These are phyloP conservation scores for Amblyjoppa proteus DNA, from an alignment of 2,888 invertebrate species.

Conservation along the genomic window DNA sequence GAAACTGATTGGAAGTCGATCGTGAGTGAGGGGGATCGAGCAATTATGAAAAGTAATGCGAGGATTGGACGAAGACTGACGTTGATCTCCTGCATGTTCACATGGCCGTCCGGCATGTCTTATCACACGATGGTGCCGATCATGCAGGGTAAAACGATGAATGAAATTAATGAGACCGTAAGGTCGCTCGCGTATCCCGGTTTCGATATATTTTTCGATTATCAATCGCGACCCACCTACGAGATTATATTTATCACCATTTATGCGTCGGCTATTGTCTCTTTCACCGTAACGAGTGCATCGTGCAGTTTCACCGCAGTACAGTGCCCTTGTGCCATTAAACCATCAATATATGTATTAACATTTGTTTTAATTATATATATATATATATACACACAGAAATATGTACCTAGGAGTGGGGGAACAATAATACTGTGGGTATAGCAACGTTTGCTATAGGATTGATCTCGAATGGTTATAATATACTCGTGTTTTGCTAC, in stretches of 20 bases:
- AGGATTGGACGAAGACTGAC: too few species aligned
- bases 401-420: too few species aligned
- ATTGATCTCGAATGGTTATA: conserved; percentile 59
- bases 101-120: conserved; percentile 62
- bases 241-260: too few species aligned
- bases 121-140: conserved; percentile 62
- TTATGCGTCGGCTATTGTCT: too few species aligned
- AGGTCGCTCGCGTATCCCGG: conserved; percentile 59
- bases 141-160: conserved; percentile 27
- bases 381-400: too few species aligned
- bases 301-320: too few species aligned
- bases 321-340: too few species aligned
- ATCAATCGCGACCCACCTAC: conserved; percentile 64
- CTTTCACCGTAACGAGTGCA: too few species aligned
- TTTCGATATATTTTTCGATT: conserved; percentile 66
- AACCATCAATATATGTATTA: too few species aligned
- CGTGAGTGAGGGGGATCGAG: conserved; percentile 45
- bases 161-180: conserved; percentile 39
- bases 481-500: conserved; percentile 55
- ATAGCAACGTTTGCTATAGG: too few species aligned
- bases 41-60: conserved; percentile 58
- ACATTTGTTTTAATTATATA: too few species aligned
- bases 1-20: conserved; percentile 69
- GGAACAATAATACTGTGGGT: too few species aligned
- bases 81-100: conserved; percentile 67